phyloP scores from a whole-genome alignment of 2,888 invertebrate genomes.

The Amorpha juglandis region DNA sequence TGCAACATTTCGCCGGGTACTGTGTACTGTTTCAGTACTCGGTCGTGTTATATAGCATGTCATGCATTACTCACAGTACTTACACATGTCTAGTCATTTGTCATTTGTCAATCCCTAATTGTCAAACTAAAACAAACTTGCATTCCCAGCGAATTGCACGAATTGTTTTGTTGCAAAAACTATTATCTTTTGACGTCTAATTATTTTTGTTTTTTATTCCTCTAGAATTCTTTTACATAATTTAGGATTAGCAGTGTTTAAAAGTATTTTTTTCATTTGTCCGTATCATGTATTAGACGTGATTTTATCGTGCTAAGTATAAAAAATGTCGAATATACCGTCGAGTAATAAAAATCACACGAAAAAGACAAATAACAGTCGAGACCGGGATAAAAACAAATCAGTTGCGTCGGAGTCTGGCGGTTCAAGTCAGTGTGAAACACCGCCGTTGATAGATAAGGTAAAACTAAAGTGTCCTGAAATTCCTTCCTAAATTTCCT shows the following conservation, averaged over 20 bases:
- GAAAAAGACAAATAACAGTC: slow-evolving; percentile 64
- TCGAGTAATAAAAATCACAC: slow-evolving; percentile 69
- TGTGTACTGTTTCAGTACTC: too few relatives aligned
- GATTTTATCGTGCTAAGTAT: background rate
- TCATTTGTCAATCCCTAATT: too few relatives aligned
- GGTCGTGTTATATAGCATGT: too few relatives aligned
- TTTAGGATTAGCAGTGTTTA: background rate
- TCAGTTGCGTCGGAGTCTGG: slow-evolving; percentile 75
- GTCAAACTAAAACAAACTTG: too few relatives aligned
- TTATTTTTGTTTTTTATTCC: background rate
- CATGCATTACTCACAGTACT: too few relatives aligned
- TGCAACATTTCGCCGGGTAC: too few relatives aligned
- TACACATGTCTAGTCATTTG: too few relatives aligned
- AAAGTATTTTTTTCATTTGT: background rate
- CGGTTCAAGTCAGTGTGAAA: slow-evolving; percentile 79
- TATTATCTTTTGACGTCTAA: background rate
- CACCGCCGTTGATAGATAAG: slow-evolving; percentile 76
- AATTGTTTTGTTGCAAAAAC: too few relatives aligned
- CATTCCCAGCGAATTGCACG: too few relatives aligned
- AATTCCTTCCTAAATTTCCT: too few relatives aligned
- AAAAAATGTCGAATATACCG: slow-evolving; percentile 67
- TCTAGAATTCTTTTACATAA: too few relatives aligned
- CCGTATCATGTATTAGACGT: slow-evolving; percentile 18
- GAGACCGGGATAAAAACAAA: slow-evolving; percentile 76
- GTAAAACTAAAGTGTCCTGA: slow-evolving; percentile 45